Conservation (phyloP, 2,888 invertebrate genomes). For the Parascotia fuliginaria region DNA sequence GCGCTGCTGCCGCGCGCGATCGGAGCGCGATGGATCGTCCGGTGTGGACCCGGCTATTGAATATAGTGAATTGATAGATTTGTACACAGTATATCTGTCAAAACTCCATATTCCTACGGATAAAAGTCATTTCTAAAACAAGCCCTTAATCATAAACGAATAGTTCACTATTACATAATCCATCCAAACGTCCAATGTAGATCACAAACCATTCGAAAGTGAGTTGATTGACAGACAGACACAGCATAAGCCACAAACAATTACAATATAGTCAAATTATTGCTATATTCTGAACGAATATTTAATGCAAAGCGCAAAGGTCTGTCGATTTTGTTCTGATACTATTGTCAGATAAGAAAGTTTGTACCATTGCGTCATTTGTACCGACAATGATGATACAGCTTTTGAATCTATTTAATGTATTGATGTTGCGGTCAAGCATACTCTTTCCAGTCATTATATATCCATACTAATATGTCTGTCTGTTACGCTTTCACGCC, state of each 20-base stretch:
- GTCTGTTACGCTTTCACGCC: too few relatives aligned
- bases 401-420: slow-evolving; percentile 22
- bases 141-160: too few relatives aligned
- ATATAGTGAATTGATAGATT: too few relatives aligned
- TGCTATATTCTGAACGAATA: slow-evolving; percentile 75
- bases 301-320: slow-evolving; percentile 72
- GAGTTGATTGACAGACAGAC: slow-evolving; percentile 79
- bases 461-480: too few relatives aligned
- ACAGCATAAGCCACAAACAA: slow-evolving; percentile 74
- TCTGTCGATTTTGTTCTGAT: slow-evolving; percentile 79
- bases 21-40: too few relatives aligned
- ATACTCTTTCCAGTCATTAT: background rate
- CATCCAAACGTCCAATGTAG: slow-evolving; percentile 58
- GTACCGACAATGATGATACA: slow-evolving; percentile 29
- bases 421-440: background rate
- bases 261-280: slow-evolving; percentile 69
- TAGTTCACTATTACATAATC: slow-evolving; percentile 53
- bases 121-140: too few relatives aligned
- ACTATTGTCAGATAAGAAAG: slow-evolving; percentile 74
- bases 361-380: slow-evolving; percentile 60
- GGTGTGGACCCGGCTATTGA: too few relatives aligned
- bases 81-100: too few relatives aligned
- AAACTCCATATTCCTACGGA: too few relatives aligned
- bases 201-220: slow-evolving; percentile 73
- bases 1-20: too few relatives aligned